Conservation (phyloP, 2,888 invertebrate genomes). For the Euplexia lucipara region DNA sequence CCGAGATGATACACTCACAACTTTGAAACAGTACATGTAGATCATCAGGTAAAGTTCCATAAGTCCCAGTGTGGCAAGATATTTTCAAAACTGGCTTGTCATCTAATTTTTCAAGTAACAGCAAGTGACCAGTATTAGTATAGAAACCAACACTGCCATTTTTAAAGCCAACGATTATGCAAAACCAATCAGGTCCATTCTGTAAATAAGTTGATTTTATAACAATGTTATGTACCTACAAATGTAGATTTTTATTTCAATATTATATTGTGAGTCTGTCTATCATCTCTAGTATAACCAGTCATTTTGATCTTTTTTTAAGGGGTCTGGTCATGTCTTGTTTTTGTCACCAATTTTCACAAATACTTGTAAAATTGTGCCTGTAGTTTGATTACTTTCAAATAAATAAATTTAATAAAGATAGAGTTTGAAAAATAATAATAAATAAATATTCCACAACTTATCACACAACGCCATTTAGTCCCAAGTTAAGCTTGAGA, state of each 20-base stretch:
- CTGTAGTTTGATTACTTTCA: too few species aligned
- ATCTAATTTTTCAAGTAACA: slow-evolving; percentile 96
- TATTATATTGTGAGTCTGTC: too few species aligned
- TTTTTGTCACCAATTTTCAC: too few species aligned
- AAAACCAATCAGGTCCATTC: slow-evolving; percentile 98
- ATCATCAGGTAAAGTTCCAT: slow-evolving; percentile 92
- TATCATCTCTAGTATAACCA: too few species aligned
- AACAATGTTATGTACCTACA: neutral
- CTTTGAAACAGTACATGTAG: slow-evolving; percentile 94
- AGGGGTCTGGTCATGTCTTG: too few species aligned
- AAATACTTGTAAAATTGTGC: too few species aligned
- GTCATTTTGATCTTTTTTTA: too few species aligned
- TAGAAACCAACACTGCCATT: slow-evolving; percentile 97
- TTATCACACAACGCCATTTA: too few species aligned
- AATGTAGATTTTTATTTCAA: too few species aligned
- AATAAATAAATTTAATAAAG: too few species aligned
- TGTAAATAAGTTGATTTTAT: slow-evolving; percentile 64
- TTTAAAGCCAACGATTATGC: slow-evolving; percentile 96
- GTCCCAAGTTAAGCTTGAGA: too few species aligned
- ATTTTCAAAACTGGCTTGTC: slow-evolving; percentile 95
- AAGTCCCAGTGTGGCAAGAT: slow-evolving; percentile 93
- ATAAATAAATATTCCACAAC: too few species aligned
- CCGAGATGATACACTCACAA: slow-evolving; percentile 94
- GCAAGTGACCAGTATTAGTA: slow-evolving; percentile 95
- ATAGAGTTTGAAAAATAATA: neutral